Evolutionary conservation across 2,888 invertebrate species (phyloP), one percentile per base, ranked within the genome.

Genomic region (Drosophila neonasuta): DNA sequence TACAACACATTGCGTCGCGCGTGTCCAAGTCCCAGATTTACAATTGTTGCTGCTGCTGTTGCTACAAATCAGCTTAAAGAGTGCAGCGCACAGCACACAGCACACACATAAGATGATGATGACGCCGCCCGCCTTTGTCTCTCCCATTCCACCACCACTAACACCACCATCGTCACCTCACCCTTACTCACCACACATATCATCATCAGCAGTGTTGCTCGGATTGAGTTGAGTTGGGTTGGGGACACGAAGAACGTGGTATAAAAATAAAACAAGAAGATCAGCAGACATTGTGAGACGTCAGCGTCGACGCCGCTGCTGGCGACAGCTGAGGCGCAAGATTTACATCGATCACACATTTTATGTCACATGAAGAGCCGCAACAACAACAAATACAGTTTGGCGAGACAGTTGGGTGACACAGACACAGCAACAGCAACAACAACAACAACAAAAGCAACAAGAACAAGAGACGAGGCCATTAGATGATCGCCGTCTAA

Each of bases 291-390:
- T 58, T 49, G 56, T 48, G 39, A 51, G 58, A 71, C 68, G 49
- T 51, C 54, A 30, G 24, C 52, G 55, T 24, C 44, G 42, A 50
- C 49, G 65, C n/a, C 39, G 45, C 30, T 20, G 54, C 42, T 45
- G 50, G 62, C 79, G 80, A 77, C 86, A 83, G 80, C 86, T 86
- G 84, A 86, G 68, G 32, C 84, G 66, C 76, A 65, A 73, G 73
- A 79, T 82, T 84, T 80, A 86, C 86, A 84, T 87, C 83, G 79
- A 87, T 87, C 86, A 86, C 87, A 85, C 80, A 86, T 82, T 86
- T 87, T 85, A 87, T 87, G 86, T 83, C 87, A 87, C 87, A 84
- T 84, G 78, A 75, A 86, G 64, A 76, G 45, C 32, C 60, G 42
- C 65, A 41, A 45, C 39, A 71, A 36, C 48, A 60, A 15, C 39